Percentiles rank a stretch among this genome's conserved stretches.
Evolutionary conservation across 2,888 invertebrate genomes (phyloP).

Genomic region (Boloria euphrosyne): DNA sequence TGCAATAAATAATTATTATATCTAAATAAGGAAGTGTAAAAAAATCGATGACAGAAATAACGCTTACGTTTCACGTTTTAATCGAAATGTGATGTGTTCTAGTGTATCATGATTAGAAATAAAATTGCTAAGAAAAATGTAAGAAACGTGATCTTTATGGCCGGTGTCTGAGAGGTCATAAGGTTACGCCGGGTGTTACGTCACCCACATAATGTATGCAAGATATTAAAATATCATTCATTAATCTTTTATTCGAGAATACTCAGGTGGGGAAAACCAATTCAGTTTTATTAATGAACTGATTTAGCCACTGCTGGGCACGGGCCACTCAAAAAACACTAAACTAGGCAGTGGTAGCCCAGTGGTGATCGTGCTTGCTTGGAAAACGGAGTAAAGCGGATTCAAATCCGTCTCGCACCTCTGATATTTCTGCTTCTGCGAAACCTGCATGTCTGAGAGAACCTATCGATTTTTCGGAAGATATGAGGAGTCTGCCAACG

Average conservation of each 20-base stretch:
- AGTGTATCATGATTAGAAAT: constrained; percentile 22
- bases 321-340: no score
- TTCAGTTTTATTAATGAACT: constrained; percentile 22
- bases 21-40: constrained; percentile 11
- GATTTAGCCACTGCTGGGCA: neutral
- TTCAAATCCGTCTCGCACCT: no score
- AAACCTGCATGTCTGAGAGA: no score
- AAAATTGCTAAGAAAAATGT: constrained; percentile 40
- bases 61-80: constrained; percentile 21
- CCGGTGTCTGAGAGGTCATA: constrained; percentile 42
- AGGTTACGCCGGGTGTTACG: constrained; percentile 41
- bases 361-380: no score
- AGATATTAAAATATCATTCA: constrained; percentile 40
- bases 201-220: constrained; percentile 43
- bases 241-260: constrained; percentile 39
- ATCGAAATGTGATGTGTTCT: constrained; percentile 36
- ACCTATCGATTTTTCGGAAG: no score
- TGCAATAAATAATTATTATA: neutral
- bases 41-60: constrained; percentile 23
- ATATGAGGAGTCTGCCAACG: no score
- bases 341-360: no score
- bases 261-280: constrained; percentile 38
- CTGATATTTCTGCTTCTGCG: no score
- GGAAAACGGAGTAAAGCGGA: no score
- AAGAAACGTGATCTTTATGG: constrained; percentile 39